These are phyloP conservation scores for Axis porcinus DNA, from an alignment of 2,113 vertebrate genomes.

Conservation along the genomic window DNA sequence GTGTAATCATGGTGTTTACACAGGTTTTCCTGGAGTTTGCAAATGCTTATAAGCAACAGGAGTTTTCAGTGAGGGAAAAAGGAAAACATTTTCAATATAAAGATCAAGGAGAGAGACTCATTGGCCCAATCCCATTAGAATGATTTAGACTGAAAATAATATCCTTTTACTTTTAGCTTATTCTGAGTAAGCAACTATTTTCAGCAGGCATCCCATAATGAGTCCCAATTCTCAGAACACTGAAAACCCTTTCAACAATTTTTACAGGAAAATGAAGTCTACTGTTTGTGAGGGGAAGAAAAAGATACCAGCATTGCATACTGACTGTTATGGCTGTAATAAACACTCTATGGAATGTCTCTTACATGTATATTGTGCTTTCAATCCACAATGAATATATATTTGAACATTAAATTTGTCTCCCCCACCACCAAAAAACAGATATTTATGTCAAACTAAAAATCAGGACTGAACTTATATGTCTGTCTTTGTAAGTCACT, in stretches of 20 bases:
- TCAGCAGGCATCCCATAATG: background rate
- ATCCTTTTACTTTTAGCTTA: constrained; percentile 33
- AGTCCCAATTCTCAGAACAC: constrained; percentile 45
- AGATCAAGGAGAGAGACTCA: constrained; percentile 19
- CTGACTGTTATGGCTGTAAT: background rate
- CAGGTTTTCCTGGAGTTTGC: background rate
- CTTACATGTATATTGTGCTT: background rate
- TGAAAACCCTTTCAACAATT: constrained; percentile 32
- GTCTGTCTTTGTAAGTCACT: background rate
- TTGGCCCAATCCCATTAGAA: constrained; percentile 38
- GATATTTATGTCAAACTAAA: background rate
- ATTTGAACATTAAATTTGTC: background rate
- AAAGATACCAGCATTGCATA: background rate
- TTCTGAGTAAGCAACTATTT: constrained; percentile 47
- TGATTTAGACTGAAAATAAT: constrained; percentile 34
- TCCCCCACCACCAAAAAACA: background rate
- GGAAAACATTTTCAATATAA: constrained; percentile 16
- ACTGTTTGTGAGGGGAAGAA: background rate
- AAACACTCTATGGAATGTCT: background rate
- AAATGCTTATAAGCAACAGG: constrained; percentile 5
- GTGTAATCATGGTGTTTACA: background rate
- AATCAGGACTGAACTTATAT: background rate
- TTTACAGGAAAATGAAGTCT: background rate
- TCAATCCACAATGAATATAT: background rate
- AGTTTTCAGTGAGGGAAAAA: constrained; percentile 29